These are phyloP conservation scores for Amphiprion percula DNA, from an alignment of 2,113 vertebrate genomes.

Conservation along the genomic window DNA sequence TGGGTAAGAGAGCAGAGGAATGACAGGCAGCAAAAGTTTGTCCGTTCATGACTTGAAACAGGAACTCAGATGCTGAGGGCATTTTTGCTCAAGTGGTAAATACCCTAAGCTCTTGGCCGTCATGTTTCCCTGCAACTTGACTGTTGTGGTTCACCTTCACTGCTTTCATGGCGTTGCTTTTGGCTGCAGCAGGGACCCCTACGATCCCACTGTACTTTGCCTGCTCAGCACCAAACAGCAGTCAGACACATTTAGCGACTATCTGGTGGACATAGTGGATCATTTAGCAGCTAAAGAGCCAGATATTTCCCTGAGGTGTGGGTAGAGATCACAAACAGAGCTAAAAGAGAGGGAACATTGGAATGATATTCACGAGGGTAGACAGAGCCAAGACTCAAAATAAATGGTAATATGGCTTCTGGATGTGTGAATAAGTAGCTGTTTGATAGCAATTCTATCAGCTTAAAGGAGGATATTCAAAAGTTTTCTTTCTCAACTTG, in stretches of 20 bases:
- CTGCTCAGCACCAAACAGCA: not conserved
- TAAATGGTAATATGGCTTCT: not conserved
- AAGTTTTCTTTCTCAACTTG: not conserved
- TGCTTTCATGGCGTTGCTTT: not conserved
- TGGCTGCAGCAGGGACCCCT: not conserved
- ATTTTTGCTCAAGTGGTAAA: not conserved
- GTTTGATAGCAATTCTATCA: not conserved
- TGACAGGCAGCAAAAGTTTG: constrained; percentile 10
- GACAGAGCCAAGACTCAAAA: not conserved
- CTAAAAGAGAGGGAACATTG: not conserved
- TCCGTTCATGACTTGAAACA: not conserved
- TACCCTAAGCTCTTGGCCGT: not conserved
- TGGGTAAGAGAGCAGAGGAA: not conserved
- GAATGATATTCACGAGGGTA: not conserved
- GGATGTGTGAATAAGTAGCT: not conserved
- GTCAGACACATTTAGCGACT: not conserved
- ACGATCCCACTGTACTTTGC: constrained; percentile 1
- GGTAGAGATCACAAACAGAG: not conserved
- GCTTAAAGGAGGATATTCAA: not conserved
- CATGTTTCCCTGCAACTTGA: not conserved
- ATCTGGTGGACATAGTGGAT: not conserved
- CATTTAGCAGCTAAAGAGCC: not conserved
- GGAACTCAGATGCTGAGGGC: not conserved
- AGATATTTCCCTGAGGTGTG: not conserved
- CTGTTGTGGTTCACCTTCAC: not conserved